Base-by-base conservation (phyloP, 2,797 vertebrate genomes). In the Nannoperca obscura region DNA sequence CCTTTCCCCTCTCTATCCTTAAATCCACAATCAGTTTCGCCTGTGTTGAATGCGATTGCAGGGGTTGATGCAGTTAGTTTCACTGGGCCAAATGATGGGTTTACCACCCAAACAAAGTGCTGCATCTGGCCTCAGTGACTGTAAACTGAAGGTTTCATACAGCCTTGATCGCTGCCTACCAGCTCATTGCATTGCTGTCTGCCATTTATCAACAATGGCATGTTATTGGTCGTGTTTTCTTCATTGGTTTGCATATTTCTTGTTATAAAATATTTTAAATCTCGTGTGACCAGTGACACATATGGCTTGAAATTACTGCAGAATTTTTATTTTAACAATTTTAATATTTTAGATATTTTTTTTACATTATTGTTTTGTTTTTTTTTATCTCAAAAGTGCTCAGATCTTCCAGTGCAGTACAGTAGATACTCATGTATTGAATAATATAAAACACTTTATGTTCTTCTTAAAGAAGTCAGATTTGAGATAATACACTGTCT, bases 51-150 rank as follows among this genome's bases (percentile, higher is more conserved):
- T 19, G 1, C 4, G 22, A 50, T 12, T 38, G 12, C 1, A 12
- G 6, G 49, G 6, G 9, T 54, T 10, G 5, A 36, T 55, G 55
- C 10, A 20, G 38, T 47, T 24, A 12, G 13, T 42, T 32, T 12
- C 9, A 34, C 0, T 1, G 19, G 1, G 0, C 0, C 4, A 6
- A 30, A 10, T 46, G 36, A 12, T 32, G 42, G 5, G 7, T 69
- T 47, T 38, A 17, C 15, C 58, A 30, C 17, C 1, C 36, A 52
- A 13, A 47, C 40, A 70, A 70, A 49, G 42, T 3, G n/a, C 58
- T 3, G 3, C 36, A 13, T 60, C 40, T 44, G 15, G 10, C 27
- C 22, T 30, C 14, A 20, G n/a, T 14, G n/a, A 44, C 2, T 34
- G 0, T 42, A 42, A 22, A 14, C 9, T 58, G 4, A 36, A 30